Evolutionary conservation across 2,113 vertebrate species (phyloP).

Genomic region (Cathartes aura): DNA sequence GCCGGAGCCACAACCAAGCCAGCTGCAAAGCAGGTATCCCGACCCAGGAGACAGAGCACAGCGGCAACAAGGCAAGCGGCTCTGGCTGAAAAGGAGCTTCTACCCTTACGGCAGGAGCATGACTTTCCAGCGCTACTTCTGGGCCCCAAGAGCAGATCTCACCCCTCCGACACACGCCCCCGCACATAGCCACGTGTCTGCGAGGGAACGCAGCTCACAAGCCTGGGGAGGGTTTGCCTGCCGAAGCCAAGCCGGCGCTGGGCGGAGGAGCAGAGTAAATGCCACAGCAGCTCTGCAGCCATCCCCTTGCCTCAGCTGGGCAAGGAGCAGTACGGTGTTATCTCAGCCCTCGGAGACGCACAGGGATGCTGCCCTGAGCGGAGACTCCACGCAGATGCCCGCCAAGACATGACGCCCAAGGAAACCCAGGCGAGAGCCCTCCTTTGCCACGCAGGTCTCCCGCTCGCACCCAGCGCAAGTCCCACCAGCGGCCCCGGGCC

Average conservation of each 20-base stretch:
- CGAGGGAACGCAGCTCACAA: not conserved
- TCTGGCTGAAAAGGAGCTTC: not conserved
- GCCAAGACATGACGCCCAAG: not conserved
- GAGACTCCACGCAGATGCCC: not conserved
- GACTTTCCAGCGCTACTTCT: not conserved
- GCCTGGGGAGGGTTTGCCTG: not conserved
- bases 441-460: not conserved
- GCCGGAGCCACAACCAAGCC: not conserved
- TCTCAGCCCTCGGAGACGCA: not conserved
- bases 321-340: not conserved
- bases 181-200: no score
- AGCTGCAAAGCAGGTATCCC: not conserved
- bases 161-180: accelerated
- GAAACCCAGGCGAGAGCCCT: not conserved
- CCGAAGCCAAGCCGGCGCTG: not conserved
- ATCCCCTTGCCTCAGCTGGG: accelerated
- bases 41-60: accelerated
- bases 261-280: not conserved
- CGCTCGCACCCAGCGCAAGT: not conserved
- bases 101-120: not conserved
- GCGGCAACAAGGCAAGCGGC: accelerated
- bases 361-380: not conserved
- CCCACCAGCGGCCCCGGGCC: accelerated
- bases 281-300: not conserved
- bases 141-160: not conserved